Evolutionary conservation across 1,140 invertebrate species (phyloP), one percentile per base, ranked within the genome.

Genomic region (Stenopsyche tienmushanensis): DNA sequence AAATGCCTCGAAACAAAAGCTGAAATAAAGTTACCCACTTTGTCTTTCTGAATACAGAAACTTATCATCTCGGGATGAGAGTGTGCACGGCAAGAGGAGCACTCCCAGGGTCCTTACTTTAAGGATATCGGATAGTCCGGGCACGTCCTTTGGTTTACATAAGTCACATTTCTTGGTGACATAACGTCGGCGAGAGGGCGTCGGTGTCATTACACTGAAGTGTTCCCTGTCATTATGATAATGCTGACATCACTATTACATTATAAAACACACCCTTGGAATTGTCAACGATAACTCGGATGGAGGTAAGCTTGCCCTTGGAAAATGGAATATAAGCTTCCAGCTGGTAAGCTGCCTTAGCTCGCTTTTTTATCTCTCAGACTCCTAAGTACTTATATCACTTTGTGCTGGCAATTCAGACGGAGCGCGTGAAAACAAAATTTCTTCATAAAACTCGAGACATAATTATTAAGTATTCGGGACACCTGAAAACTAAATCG

Each of bases 151-250:
- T 15, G 52, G 52, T 25, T 54, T 54, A 54, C 52, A 54, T 25
- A 54, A 54, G 52, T 54, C 52, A 54, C 52, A 54, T 54, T 54
- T 54, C 52, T 54, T 29, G 52, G 52, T 26, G 52, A 54, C 52
- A 49, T 49, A 49, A 21, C 21, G 52, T 13, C 23, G 25, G 25
- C n/a, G n/a, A n/a, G n/a, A n/a, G n/a, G 47, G 47, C 20, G 20
- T 29, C 20, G 52, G 20, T 54, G 52, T 54, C 52, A 54, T 54
- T 54, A 54, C 52, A 25, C 52, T 10, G 52, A 21, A 54, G 52
- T 54, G 52, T 54, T 54, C 52, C 52, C 52, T 54, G 52, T 54
- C 52, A 54, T 54, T 54, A 54, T 54, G 52, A 54, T 54, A 54
- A 54, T 54, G 52, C 24, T 21, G 24, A 24, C 52, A 25, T 54